Evolutionary conservation across 2,888 invertebrate genomes (phyloP).

Genomic region (Polyommatus iphigenia): DNA sequence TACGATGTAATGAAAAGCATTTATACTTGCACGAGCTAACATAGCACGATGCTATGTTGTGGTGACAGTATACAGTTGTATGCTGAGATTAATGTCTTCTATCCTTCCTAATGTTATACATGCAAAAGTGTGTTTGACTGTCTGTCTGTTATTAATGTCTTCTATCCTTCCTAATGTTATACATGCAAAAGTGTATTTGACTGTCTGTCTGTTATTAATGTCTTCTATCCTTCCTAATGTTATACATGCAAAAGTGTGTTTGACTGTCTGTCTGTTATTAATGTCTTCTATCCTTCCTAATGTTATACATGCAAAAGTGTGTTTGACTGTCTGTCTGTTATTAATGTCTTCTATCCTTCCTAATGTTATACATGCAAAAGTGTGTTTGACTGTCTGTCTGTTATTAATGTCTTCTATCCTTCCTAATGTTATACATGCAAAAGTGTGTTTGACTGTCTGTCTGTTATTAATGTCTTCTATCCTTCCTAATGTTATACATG

Average conservation of each 20-base stretch:
- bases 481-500: too few relatives aligned
- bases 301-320: too few relatives aligned
- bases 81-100: neutral
- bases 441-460: too few relatives aligned
- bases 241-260: neutral
- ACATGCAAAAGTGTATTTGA: neutral
- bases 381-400: too few relatives aligned
- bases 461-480: too few relatives aligned
- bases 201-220: neutral
- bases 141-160: neutral
- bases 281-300: neutral
- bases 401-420: too few relatives aligned
- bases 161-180: too few relatives aligned
- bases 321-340: neutral
- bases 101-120: too few relatives aligned
- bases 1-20: slow-evolving; percentile 6
- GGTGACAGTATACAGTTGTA: neutral
- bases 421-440: too few relatives aligned
- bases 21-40: slow-evolving; percentile 4
- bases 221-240: too few relatives aligned
- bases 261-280: neutral
- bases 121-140: neutral
- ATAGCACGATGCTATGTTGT: neutral
- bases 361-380: too few relatives aligned
- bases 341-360: too few relatives aligned